Evolutionary conservation across 2,113 vertebrate genomes (phyloP).

Genomic region (pig (Sus scrofa)): DNA sequence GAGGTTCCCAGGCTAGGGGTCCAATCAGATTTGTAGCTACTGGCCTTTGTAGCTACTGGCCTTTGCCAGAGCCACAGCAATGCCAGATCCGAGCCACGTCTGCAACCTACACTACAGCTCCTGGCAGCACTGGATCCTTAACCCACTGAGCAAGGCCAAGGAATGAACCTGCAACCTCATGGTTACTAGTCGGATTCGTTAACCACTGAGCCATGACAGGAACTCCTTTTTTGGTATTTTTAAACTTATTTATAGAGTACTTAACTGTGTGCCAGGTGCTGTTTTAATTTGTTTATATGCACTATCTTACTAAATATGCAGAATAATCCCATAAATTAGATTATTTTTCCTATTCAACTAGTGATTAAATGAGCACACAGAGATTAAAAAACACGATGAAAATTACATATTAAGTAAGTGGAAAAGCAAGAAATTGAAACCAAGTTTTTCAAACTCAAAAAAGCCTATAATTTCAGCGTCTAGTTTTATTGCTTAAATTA

Average conservation of each 20-base stretch:
- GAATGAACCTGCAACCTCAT: too few relatives aligned
- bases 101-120: too few relatives aligned
- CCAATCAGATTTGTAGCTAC: too few relatives aligned
- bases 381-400: background rate
- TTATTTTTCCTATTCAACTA: background rate
- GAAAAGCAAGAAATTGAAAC: background rate
- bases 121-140: too few relatives aligned
- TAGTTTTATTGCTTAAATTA: background rate
- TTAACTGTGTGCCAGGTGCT: background rate
- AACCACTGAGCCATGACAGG: too few relatives aligned
- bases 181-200: too few relatives aligned
- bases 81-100: too few relatives aligned
- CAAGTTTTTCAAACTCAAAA: background rate
- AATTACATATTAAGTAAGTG: constrained; percentile 4
- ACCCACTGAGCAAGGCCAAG: too few relatives aligned
- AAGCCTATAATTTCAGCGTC: background rate
- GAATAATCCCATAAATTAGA: background rate
- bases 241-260: background rate
- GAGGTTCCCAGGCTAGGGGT: too few relatives aligned
- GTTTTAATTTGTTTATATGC: constrained; percentile 6
- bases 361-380: background rate
- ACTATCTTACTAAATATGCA: background rate
- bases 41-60: too few relatives aligned
- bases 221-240: background rate
- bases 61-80: too few relatives aligned